phyloP scores from a whole-genome alignment of 2,888 invertebrate species.

The Ctena decussata region DNA sequence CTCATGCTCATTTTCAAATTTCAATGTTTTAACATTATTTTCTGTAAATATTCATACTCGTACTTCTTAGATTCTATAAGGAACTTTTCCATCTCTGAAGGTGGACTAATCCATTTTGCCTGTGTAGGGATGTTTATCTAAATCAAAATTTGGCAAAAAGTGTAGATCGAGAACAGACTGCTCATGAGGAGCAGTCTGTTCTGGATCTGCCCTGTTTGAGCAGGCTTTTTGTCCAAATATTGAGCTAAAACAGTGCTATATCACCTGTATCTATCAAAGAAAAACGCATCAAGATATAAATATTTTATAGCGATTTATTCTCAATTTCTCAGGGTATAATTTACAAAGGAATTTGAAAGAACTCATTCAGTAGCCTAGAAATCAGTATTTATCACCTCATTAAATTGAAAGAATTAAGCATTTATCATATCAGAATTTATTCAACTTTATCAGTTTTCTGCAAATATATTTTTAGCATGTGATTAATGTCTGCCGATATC shows the following conservation, averaged over 20 bases:
- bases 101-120: no score
- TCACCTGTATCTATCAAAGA: background rate
- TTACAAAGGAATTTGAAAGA: slow-evolving; percentile 5
- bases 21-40: background rate
- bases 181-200: no score
- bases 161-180: no score
- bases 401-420: slow-evolving; percentile 2
- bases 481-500: background rate
- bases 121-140: no score
- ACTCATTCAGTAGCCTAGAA: background rate
- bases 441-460: background rate
- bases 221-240: no score
- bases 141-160: no score
- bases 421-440: slow-evolving; percentile 8
- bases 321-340: slow-evolving; percentile 1
- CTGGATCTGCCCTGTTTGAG: no score
- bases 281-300: background rate
- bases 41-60: no score
- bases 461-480: background rate
- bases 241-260: no score
- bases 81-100: no score
- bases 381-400: background rate
- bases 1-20: no score
- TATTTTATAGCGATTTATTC: slow-evolving; percentile 2
- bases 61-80: no score